Percentiles rank a stretch among this genome's conserved stretches.
These are phyloP conservation scores for Notodromas monacha DNA, from an alignment of 2,888 invertebrate species.

Conservation along the genomic window DNA sequence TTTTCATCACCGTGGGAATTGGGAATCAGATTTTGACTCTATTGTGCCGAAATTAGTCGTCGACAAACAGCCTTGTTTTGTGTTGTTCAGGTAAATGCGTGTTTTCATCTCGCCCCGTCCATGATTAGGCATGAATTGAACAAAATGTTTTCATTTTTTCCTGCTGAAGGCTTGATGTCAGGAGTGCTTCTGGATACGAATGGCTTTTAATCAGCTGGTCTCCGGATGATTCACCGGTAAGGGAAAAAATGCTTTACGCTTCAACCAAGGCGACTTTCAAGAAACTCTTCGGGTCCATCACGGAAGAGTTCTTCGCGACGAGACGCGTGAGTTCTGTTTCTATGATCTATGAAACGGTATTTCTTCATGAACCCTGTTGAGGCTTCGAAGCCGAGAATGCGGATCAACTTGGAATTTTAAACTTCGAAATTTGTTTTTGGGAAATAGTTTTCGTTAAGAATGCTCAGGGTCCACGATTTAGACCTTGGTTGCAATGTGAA, in stretches of 20 bases:
- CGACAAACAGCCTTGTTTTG: constrained; percentile 55
- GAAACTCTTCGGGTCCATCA: constrained; percentile 77
- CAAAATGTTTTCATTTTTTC: too few species aligned
- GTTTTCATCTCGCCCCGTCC: too few species aligned
- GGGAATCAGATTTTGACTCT: constrained; percentile 10
- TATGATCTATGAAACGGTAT: too few species aligned
- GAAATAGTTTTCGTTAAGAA: too few species aligned
- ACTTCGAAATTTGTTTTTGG: too few species aligned
- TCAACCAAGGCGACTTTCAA: constrained; percentile 89
- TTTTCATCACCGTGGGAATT: constrained; percentile 9
- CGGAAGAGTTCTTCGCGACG: constrained; percentile 76
- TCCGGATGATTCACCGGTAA: constrained; percentile 57
- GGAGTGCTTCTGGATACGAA: constrained; percentile 40
- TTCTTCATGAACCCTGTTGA: too few species aligned
- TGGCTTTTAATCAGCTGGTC: constrained; percentile 84
- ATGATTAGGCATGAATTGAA: too few species aligned
- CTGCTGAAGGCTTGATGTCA: constrained; percentile 32
- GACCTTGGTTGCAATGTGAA: too few species aligned
- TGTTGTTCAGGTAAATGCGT: constrained; percentile 51
- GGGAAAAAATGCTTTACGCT: constrained; percentile 91
- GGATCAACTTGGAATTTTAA: too few species aligned
- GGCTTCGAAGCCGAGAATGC: too few species aligned
- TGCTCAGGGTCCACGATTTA: too few species aligned
- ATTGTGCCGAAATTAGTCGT: constrained; percentile 30
- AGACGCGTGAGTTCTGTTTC: constrained; percentile 24